Evolutionary conservation across 64 coral and sea anemone species (phyloP).

Genomic region (Anthopleura sola): DNA sequence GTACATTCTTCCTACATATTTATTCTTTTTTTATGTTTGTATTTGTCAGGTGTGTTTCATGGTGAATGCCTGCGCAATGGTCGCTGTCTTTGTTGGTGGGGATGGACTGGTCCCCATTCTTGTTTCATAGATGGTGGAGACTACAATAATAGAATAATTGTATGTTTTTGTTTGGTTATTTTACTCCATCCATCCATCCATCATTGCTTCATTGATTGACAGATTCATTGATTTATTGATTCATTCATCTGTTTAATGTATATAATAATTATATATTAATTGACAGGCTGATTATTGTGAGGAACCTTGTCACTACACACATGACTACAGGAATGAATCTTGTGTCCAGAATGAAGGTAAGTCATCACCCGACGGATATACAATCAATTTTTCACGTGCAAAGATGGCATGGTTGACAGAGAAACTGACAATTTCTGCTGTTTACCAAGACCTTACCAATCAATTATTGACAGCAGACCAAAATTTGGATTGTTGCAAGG

Average conservation of each 20-base stretch:
- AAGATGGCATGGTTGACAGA: too few relatives aligned
- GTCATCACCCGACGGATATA: not conserved
- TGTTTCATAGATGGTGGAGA: conserved; percentile 31
- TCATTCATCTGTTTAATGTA: too few relatives aligned
- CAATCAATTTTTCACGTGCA: not conserved
- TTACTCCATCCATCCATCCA: too few relatives aligned
- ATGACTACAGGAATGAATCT: conserved; percentile 32
- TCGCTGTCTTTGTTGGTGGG: conserved; percentile 63
- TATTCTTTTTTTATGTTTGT: too few relatives aligned
- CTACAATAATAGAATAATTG: conserved; percentile 32
- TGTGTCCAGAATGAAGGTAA: not conserved
- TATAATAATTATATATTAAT: not conserved
- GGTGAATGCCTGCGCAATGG: conserved; percentile 36
- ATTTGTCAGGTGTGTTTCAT: not conserved
- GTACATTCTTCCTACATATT: too few relatives aligned
- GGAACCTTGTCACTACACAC: conserved; percentile 51
- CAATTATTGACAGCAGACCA: too few relatives aligned
- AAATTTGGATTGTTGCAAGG: too few relatives aligned
- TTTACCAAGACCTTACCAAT: not conserved
- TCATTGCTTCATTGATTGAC: not conserved
- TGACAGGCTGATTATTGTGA: conserved; percentile 35
- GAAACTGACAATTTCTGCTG: not conserved
- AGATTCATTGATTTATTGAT: too few relatives aligned
- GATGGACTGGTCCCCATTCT: conserved; percentile 49
- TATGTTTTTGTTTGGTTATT: not conserved